Conservation (phyloP, 2,888 invertebrate genomes). For the Lepas anatifera region DNA sequence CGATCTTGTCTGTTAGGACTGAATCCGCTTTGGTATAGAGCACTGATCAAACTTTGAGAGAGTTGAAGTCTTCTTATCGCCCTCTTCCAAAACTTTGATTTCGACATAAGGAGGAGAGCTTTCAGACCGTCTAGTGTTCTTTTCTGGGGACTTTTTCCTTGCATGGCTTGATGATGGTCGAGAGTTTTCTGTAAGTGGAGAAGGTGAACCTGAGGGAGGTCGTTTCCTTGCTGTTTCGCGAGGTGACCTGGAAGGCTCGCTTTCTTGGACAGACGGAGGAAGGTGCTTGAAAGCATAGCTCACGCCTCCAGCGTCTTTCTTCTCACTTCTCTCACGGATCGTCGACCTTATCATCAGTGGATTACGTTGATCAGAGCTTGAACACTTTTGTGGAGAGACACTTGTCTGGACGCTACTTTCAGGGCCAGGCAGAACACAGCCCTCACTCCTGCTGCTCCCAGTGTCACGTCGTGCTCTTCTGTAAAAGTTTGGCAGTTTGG, state of each 20-base stretch:
- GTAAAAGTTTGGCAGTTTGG: not conserved
- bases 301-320: not conserved
- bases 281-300: not conserved
- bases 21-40: not conserved
- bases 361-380: no score
- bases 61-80: no score
- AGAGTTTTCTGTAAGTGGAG: not conserved
- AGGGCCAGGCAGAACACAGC: not conserved
- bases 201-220: not conserved
- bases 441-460: not conserved
- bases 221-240: not conserved
- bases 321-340: not conserved
- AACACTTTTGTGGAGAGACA: no score
- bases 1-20: not conserved
- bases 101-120: no score
- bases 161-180: not conserved
- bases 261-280: not conserved
- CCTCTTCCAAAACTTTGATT: no score
- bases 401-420: no score
- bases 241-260: not conserved
- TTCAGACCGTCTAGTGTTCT: no score
- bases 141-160: not conserved
- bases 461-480: not conserved
- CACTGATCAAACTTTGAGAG: no score
- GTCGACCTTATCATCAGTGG: not conserved